Base-by-base conservation (phyloP, 2,113 vertebrate genomes). In the Brevimyrus niger region DNA sequence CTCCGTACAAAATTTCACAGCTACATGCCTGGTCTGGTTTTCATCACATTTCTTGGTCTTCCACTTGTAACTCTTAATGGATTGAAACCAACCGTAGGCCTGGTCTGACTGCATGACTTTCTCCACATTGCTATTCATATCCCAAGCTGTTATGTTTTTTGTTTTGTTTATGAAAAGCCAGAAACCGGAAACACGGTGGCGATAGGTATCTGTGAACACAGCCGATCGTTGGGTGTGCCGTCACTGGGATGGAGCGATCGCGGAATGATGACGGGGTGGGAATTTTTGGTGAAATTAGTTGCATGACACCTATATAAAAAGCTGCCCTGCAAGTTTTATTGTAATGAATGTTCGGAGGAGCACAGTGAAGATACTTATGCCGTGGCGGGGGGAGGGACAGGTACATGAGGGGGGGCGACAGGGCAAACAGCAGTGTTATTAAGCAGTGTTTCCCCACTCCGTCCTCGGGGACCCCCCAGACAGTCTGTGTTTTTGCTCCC, bases 1-100 rank as follows among this genome's bases (percentile, higher is more conserved):
- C 80, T 69, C 69, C 48, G 46, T 47, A 86, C 76, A 88, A 83
- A 91, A 91, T 88, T 53, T 48, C 61, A 82, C 65, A 46, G 47
- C 4, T 80, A 80, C 73, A 42, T 19, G 73, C 35, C 73, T 19
- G 35, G 73, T 38, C 73, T 80, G 31, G 73, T 80, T 80, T 80
- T 80, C 27, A 42, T 42, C 13, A 13, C 35, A 80, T 80, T 80
- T 80, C 13, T 4, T 42, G 35, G 31, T 19, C 31, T 80, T 80
- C 73, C 35, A 80, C 13, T 31, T 13, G 61, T 69, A 80, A 38
- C 73, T 80, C 73, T 6, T 80, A 80, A 17, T 19, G 73, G 73
- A 80, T 1, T 38, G 13, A 42, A 42, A 76, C 69, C 69, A 76
- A 17, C 31, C 69, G 31, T 38, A 80, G 13, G 17, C 15, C 73